Conservation (phyloP, 2,797 vertebrate genomes). For the Squalus acanthias region DNA sequence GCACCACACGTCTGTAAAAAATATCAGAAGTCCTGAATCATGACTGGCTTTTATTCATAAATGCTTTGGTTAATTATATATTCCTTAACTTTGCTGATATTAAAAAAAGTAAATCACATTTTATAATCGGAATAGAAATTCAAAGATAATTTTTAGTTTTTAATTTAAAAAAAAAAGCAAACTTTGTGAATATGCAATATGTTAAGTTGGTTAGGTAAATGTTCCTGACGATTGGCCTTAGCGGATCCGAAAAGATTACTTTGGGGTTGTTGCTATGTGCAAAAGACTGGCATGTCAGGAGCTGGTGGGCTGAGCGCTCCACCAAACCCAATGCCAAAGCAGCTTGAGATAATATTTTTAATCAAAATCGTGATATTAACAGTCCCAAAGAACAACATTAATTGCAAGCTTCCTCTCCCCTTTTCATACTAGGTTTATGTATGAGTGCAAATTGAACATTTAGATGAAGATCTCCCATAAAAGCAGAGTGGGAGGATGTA, state of each 20-base stretch:
- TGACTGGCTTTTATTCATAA: too few relatives aligned
- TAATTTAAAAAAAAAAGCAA: not conserved
- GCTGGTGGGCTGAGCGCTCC: not conserved
- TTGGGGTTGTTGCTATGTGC: too few relatives aligned
- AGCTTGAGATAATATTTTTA: not conserved
- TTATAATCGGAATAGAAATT: not conserved
- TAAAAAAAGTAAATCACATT: too few relatives aligned
- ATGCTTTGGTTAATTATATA: too few relatives aligned
- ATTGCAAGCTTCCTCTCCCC: too few relatives aligned
- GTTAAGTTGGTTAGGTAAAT: not conserved
- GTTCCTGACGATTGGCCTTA: not conserved
- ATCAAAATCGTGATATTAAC: not conserved
- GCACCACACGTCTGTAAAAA: too few relatives aligned
- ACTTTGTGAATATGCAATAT: not conserved
- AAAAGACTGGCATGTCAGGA: not conserved
- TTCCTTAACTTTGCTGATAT: too few relatives aligned
- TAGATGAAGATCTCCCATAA: not conserved
- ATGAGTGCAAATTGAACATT: not conserved
- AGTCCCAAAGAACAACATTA: not conserved
- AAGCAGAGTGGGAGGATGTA: not conserved
- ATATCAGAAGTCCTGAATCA: too few relatives aligned
- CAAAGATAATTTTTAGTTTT: not conserved
- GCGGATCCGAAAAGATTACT: not conserved
- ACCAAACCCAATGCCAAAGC: not conserved
- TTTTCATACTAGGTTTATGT: not conserved